Evolutionary conservation across 1,140 invertebrate species (phyloP), one percentile per base, ranked within the genome.

Genomic region (Sycophila sp.): DNA sequence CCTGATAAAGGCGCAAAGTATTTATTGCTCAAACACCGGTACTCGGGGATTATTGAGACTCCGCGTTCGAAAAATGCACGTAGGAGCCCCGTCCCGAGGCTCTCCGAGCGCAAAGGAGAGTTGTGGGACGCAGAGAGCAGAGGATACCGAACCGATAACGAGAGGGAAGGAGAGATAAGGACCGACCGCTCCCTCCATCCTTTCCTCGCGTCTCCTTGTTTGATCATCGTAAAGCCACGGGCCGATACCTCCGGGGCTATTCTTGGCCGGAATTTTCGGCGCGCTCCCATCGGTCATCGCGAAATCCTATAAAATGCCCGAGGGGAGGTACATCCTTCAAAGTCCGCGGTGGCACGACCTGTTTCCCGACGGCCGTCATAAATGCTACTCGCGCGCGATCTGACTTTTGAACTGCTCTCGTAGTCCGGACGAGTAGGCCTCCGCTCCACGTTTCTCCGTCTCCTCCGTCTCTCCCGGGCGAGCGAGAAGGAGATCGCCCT

Each of bases 401-500:
- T 58, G 72, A 74, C 58, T 73, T 73, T 73, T 69, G 62, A 76
- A 68, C 59, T 73, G 70, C 45, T 75, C 71, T 72, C 53, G 72
- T 73, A 76, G 73, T 76, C 74, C 49, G 30, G 17, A 53, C 64
- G 64, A 56, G 69, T 70, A 58, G 60, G 53, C 69, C 64, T 72
- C 45, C 53, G 67, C 28, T n/a, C 40, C 10, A 42, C 15, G n/a
- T n/a, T n/a, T n/a, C n/a, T n/a, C n/a, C n/a, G n/a, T n/a, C n/a
- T n/a, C n/a, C n/a, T n/a, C n/a, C n/a, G n/a, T n/a, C n/a, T n/a
- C n/a, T n/a, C n/a, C n/a, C n/a, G n/a, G n/a, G n/a, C n/a, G 72
- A 73, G 70, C 67, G 72, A 63, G 69, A 63, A 45, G 51, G 72
- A 78, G 77, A 78, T 77, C 74, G 66, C 62, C 73, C 75, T 77